phyloP scores from a whole-genome alignment of 2,888 invertebrate genomes.

The Mimas tiliae region DNA sequence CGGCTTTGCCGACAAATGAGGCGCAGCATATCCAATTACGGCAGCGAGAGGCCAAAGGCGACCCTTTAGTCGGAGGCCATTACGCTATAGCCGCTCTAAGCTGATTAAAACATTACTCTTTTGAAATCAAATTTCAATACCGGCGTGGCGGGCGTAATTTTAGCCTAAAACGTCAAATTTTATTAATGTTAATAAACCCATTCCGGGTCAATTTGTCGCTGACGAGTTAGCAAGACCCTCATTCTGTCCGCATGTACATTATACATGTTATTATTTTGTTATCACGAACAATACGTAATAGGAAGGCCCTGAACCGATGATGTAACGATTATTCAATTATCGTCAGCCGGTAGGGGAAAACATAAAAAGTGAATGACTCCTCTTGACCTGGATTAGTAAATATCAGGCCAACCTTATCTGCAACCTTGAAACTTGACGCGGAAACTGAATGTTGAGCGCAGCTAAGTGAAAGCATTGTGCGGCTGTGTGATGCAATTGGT shows the following conservation, averaged over 20 bases:
- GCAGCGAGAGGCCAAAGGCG: constrained; percentile 44
- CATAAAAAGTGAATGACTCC: constrained; percentile 76
- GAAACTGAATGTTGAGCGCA: constrained; percentile 63
- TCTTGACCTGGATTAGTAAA: constrained; percentile 76
- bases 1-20: constrained; percentile 61
- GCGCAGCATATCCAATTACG: constrained; percentile 69
- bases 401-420: constrained; percentile 71
- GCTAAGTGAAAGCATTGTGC: constrained; percentile 74
- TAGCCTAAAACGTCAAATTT: constrained; percentile 9
- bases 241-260: constrained; percentile 34
- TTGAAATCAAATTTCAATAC: constrained; percentile 35
- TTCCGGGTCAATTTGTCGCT: not conserved
- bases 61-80: constrained; percentile 50
- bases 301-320: constrained; percentile 63
- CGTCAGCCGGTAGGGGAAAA: constrained; percentile 63
- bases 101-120: constrained; percentile 56
- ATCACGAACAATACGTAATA: constrained; percentile 57
- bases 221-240: constrained; percentile 16
- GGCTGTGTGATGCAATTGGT: constrained; percentile 70
- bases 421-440: constrained; percentile 81
- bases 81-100: constrained; percentile 51
- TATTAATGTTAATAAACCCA: constrained; percentile 21
- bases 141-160: not conserved
- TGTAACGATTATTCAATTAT: constrained; percentile 68
- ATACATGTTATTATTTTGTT: constrained; percentile 44